phyloP scores from a whole-genome alignment of 1,140 invertebrate species.

The Brachionus paranguensis region DNA sequence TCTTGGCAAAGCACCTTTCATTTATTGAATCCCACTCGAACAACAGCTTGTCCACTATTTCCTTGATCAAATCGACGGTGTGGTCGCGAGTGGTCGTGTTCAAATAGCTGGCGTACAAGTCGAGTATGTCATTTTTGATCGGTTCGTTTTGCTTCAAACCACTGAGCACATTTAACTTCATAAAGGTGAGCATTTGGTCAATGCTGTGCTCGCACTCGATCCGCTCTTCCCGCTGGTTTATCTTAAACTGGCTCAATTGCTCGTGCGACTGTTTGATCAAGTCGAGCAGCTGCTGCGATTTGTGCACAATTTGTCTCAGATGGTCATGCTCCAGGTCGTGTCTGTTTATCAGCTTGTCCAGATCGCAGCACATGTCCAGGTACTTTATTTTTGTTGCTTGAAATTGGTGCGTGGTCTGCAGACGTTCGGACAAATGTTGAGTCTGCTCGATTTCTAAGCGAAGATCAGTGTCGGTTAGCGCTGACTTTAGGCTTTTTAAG shows the following conservation, averaged over 20 bases:
- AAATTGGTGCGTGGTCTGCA: background rate
- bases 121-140: constrained; percentile 6
- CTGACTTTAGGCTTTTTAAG: background rate
- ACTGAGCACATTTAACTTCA: background rate
- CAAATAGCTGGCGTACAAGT: background rate
- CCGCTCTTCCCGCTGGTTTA: background rate
- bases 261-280: background rate
- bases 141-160: background rate
- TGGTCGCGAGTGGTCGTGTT: background rate
- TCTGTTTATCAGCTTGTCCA: background rate
- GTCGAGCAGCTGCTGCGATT: background rate
- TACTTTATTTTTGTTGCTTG: background rate
- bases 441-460: background rate
- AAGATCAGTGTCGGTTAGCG: background rate
- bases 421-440: background rate
- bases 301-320: background rate
- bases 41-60: background rate
- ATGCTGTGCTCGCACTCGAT: background rate
- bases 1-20: background rate
- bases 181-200: background rate
- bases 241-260: background rate
- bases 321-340: background rate
- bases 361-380: background rate
- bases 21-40: constrained; percentile 11
- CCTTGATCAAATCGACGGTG: background rate